phyloP scores from a whole-genome alignment of 2,797 vertebrate species.

The Tauraco hartlaubi region DNA sequence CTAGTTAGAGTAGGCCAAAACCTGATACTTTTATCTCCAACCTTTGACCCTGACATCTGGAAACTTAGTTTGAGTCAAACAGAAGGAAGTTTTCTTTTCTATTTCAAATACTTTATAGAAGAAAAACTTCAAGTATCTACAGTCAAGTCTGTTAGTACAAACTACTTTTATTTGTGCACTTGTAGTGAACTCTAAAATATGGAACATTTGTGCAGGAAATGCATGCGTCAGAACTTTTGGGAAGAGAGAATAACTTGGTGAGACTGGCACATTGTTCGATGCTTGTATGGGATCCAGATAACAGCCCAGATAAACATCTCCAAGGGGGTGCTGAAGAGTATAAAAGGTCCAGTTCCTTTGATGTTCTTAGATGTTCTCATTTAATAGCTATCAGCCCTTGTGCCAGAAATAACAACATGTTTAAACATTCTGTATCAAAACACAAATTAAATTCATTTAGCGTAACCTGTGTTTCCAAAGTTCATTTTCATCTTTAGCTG shows the following conservation, averaged over 20 bases:
- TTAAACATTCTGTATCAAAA: conserved; percentile 80
- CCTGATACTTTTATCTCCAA: conserved; percentile 96
- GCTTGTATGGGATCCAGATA: conserved; percentile 83
- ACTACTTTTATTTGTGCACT: conserved; percentile 80
- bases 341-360: conserved; percentile 82
- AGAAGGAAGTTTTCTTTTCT: conserved; percentile 92
- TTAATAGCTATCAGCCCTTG: conserved; percentile 78
- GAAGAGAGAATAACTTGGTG: conserved; percentile 77
- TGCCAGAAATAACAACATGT: conserved; percentile 86
- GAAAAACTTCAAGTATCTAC: conserved; percentile 75
- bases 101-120: conserved; percentile 81
- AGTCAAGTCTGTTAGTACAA: conserved; percentile 72
- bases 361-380: conserved; percentile 81
- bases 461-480: conserved; percentile 65
- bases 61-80: conserved; percentile 91
- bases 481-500: conserved; percentile 62
- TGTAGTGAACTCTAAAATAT: conserved; percentile 85
- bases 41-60: conserved; percentile 97
- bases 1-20: conserved; percentile 87
- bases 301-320: conserved; percentile 86
- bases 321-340: conserved; percentile 78
- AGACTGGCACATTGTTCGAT: conserved; percentile 80
- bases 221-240: conserved; percentile 70
- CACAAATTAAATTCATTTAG: conserved; percentile 66
- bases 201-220: conserved; percentile 79